Evolutionary conservation across 1,140 invertebrate genomes (phyloP).

Genomic region (Heliconius eleuchia): DNA sequence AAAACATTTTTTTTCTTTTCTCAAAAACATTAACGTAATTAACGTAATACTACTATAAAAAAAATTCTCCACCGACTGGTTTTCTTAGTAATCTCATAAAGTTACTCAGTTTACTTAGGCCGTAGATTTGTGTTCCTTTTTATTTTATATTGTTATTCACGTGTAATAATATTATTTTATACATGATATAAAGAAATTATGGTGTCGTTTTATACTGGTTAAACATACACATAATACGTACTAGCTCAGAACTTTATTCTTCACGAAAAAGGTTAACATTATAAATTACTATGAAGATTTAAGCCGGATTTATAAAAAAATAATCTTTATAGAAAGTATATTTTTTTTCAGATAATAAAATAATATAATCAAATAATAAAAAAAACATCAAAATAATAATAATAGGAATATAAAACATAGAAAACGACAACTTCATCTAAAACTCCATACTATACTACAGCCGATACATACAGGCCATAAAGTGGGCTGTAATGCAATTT

Average conservation of each 20-base stretch:
- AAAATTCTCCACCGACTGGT: slow-evolving; percentile 34
- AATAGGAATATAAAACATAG: background rate
- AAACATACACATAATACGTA: background rate
- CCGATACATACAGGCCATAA: slow-evolving; percentile 47
- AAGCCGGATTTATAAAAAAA: too few species aligned
- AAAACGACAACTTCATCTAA: slow-evolving; percentile 27
- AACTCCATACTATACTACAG: slow-evolving; percentile 53
- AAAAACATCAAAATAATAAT: too few species aligned
- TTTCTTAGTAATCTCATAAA: slow-evolving; percentile 35
- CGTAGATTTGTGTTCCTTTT: slow-evolving; percentile 12
- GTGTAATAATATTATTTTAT: slow-evolving; percentile 14
- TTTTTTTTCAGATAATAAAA: too few species aligned
- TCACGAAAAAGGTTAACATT: too few species aligned
- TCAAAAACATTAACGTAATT: slow-evolving; percentile 31
- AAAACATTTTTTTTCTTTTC: slow-evolving; percentile 19
- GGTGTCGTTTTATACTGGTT: background rate
- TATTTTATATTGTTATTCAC: slow-evolving; percentile 6
- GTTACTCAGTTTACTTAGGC: slow-evolving; percentile 20
- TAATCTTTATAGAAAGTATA: too few species aligned
- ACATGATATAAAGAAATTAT: background rate
- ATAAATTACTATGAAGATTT: too few species aligned
- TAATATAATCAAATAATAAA: too few species aligned
- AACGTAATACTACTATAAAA: slow-evolving; percentile 24
- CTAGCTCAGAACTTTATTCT: too few species aligned
- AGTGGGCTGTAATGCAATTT: slow-evolving; percentile 71